Evolutionary conservation across 1,140 invertebrate species (phyloP).

Genomic region (Calliopsis andreniformis): DNA sequence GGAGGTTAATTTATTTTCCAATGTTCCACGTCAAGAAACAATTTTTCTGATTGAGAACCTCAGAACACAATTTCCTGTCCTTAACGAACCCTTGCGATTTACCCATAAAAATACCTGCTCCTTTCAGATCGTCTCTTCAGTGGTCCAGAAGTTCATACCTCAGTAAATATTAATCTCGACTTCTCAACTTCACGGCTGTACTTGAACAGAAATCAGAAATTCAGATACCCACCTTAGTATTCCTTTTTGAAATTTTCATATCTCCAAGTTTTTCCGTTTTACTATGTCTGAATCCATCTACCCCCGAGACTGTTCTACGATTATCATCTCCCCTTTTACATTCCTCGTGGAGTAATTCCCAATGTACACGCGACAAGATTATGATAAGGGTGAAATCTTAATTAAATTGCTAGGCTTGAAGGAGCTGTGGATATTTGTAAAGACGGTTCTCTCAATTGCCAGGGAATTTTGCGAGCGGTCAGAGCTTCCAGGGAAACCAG

Average conservation of each 20-base stretch:
- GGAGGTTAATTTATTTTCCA: no score
- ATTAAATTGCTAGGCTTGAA: conserved; percentile 33
- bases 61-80: neutral
- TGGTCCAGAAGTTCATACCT: neutral
- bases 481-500: neutral
- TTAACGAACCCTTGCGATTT: neutral
- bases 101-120: neutral
- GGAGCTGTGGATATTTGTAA: neutral
- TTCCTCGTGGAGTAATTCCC: neutral
- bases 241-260: neutral
- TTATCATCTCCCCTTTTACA: neutral
- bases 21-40: no score
- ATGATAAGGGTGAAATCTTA: neutral
- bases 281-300: neutral
- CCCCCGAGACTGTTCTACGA: no score
- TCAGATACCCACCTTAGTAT: neutral
- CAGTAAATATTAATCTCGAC: neutral
- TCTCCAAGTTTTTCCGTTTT: neutral
- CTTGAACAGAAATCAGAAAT: neutral
- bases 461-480: neutral
- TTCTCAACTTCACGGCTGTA: neutral
- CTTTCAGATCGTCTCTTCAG: neutral
- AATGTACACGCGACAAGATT: neutral
- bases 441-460: neutral
- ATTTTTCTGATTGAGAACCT: no score